Conservation (phyloP, 2,797 vertebrate species). For the Molossus molossus region DNA sequence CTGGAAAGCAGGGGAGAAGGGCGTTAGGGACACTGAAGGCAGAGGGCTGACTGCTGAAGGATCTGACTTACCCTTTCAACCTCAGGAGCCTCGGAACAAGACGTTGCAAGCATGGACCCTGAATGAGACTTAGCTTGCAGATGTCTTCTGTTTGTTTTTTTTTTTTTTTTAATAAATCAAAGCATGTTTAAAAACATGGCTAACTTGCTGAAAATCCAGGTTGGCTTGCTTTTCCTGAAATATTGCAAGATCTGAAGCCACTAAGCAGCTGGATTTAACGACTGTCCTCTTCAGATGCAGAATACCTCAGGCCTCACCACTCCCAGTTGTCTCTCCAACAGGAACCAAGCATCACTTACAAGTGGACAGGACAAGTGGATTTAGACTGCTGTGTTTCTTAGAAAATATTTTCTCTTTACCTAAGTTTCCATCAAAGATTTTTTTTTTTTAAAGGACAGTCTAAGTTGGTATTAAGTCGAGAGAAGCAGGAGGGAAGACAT, state of each 20-base stretch:
- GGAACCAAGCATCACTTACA: background rate
- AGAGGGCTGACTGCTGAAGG: background rate
- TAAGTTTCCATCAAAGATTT: background rate
- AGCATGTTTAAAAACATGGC: background rate
- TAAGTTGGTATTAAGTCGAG: background rate
- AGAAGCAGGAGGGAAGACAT: background rate
- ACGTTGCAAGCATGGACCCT: background rate
- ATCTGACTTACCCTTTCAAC: background rate
- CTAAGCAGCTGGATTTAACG: background rate
- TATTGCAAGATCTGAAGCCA: background rate
- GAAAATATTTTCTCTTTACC: conserved; percentile 12
- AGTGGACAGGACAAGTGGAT: background rate
- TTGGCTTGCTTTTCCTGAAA: conserved; percentile 20
- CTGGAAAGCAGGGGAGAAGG: conserved; percentile 88
- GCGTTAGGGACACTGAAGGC: conserved; percentile 73
- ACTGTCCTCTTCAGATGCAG: background rate
- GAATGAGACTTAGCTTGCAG: background rate
- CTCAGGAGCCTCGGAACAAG: background rate
- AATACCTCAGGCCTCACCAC: background rate
- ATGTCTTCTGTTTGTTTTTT: background rate
- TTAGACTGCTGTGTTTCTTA: background rate
- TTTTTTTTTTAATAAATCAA: background rate
- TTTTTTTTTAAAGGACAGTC: background rate
- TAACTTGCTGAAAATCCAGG: background rate
- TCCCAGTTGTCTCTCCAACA: background rate